Evolutionary conservation across 1,140 invertebrate genomes (phyloP).

Genomic region (Rhyzopertha dominica): DNA sequence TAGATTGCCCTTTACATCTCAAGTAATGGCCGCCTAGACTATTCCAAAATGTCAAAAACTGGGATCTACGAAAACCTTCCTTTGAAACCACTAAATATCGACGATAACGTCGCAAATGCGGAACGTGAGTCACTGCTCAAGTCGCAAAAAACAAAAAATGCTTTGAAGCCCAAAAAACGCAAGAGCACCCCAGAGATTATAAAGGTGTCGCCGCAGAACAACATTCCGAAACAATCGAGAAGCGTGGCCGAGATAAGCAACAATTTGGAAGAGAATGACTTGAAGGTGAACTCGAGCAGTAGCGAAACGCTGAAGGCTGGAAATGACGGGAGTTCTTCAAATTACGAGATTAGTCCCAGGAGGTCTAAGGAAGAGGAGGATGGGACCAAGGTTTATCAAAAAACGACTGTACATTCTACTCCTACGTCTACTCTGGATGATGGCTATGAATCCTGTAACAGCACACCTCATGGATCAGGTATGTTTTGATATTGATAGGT

Average conservation of each 20-base stretch:
- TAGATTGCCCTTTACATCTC: no score
- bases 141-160: conserved; percentile 23
- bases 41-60: no score
- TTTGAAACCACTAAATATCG: conserved; percentile 27
- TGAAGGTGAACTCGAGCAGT: conserved; percentile 23
- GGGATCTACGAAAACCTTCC: conserved; percentile 38
- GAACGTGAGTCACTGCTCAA: conserved; percentile 5
- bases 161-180: conserved; percentile 23
- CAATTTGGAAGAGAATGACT: conserved; percentile 12
- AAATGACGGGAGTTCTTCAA: conserved; percentile 10
- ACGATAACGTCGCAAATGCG: conserved; percentile 10
- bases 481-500: no score
- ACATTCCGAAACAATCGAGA: conserved; percentile 23
- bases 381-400: conserved; percentile 13
- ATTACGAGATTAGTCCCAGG: conserved; percentile 11
- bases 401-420: conserved; percentile 33
- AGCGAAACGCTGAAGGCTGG: conserved; percentile 26
- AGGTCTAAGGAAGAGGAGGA: conserved; percentile 18
- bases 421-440: conserved; percentile 48
- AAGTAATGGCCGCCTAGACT: no score
- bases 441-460: conserved; percentile 51
- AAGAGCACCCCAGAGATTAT: conserved; percentile 29
- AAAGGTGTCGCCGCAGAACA: conserved; percentile 18
- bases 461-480: conserved; percentile 50
- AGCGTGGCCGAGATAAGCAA: conserved; percentile 28